These are phyloP conservation scores for Himalopsyche kuldschensis DNA, from an alignment of 2,888 invertebrate genomes.

Conservation along the genomic window DNA sequence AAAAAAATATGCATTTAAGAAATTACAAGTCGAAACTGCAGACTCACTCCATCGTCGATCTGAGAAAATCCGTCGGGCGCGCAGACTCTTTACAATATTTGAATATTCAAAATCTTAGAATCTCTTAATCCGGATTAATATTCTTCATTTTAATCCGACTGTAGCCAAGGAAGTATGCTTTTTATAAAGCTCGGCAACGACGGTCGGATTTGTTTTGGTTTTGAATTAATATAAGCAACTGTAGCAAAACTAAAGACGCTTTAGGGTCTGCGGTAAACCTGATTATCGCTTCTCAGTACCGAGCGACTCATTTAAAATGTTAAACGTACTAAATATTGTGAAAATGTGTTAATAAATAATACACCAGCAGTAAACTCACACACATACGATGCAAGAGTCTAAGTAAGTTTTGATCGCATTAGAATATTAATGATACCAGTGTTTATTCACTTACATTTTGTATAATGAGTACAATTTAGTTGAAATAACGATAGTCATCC, in stretches of 20 bases:
- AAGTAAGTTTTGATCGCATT: no score
- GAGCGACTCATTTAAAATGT: no score
- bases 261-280: neutral
- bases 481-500: no score
- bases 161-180: conserved; percentile 9
- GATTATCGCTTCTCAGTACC: neutral
- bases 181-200: neutral
- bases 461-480: no score
- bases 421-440: no score
- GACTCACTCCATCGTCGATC: neutral
- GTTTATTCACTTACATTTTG: no score
- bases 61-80: neutral
- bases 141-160: conserved; percentile 35
- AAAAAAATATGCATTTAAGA: neutral
- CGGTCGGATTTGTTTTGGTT: neutral
- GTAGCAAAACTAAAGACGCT: conserved; percentile 1
- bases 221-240: neutral
- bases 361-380: no score
- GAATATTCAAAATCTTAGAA: conserved; percentile 38
- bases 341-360: no score
- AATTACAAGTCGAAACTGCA: conserved; percentile 19
- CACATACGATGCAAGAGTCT: no score
- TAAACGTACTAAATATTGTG: no score
- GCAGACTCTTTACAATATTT: conserved; percentile 7
- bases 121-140: conserved; percentile 38